Base-by-base conservation (phyloP, 2,797 vertebrate species). In the Argyrosomus regius region DNA sequence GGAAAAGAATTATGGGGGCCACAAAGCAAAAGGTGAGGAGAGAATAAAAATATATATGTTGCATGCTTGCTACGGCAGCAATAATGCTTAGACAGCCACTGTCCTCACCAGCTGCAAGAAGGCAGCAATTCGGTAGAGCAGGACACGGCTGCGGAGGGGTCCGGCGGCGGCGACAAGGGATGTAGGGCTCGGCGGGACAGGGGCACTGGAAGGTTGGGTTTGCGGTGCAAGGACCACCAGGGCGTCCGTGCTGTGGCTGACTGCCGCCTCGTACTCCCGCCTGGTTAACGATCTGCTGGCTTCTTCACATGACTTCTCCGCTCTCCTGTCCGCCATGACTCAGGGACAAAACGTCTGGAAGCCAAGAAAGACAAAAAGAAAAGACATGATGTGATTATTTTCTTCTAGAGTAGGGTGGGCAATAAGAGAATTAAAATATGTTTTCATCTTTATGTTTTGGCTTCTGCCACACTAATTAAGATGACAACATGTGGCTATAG, bases 251-350 rank as follows among this genome's bases (percentile, higher is more conserved):
- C 98, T 98, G 94, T 98, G 97, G 93, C 94, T 96, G 93, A 98
- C 97, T 80, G 96, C 96, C 87, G 96, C 96, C 93, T 98, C 97
- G 94, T 98, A 99, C 93, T 99, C 98, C 95, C 96, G 96, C 94
- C 96, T 97, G 91, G 95, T 96, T 93, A 99, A 96, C 78, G 96
- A 99, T 96, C 97, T 97, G 93, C 97, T 97, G 90, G 98, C 97
- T 98, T 98, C 96, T 98, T 99, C 98, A 99, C 98, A 99, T 97
- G 97, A 97, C 97, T 97, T 97, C 95, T 98, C 98, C 95, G 96
- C 96, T 97, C 98, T 98, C 97, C 98, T 98, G 97, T 99, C 97
- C 96, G 98, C 98, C 98, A 98, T 99, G 98, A 98, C 98, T 99
- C 95, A 97, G 97, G 95, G 96, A 98, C 96, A 98, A 97, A 97